Evolutionary conservation across 1,140 invertebrate genomes (phyloP).

Genomic region (Trichonephila clavata): DNA sequence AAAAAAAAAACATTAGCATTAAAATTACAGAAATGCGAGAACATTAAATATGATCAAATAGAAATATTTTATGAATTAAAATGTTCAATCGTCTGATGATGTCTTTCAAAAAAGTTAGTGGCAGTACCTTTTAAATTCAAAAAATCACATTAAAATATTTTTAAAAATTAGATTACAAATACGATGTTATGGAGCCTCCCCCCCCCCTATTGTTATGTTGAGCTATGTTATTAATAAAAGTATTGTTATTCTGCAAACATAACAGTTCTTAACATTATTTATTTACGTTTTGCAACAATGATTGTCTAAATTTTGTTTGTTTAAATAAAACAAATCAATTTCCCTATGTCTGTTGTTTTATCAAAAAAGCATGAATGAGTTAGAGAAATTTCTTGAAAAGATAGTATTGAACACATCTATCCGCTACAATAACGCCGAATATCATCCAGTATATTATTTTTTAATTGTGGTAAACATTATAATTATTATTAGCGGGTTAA

Average conservation of each 20-base stretch:
- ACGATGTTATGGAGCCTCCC: no score
- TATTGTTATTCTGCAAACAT: neutral
- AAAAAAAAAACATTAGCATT: no score
- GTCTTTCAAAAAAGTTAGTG: no score
- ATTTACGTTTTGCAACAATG: neutral
- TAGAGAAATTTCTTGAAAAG: conserved; percentile 15
- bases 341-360: neutral
- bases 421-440: neutral
- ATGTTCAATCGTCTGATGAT: no score
- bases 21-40: no score
- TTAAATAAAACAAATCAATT: neutral
- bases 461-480: neutral
- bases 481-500: neutral
- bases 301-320: neutral
- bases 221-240: neutral
- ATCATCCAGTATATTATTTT: neutral
- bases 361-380: neutral
- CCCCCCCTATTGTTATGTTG: no score
- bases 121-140: no score
- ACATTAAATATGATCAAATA: no score
- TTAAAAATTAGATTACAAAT: no score
- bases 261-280: neutral
- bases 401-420: neutral
- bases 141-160: no score
- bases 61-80: no score